Evolutionary conservation across 2,888 invertebrate genomes (phyloP).

Genomic region (Neoascia interrupta): DNA sequence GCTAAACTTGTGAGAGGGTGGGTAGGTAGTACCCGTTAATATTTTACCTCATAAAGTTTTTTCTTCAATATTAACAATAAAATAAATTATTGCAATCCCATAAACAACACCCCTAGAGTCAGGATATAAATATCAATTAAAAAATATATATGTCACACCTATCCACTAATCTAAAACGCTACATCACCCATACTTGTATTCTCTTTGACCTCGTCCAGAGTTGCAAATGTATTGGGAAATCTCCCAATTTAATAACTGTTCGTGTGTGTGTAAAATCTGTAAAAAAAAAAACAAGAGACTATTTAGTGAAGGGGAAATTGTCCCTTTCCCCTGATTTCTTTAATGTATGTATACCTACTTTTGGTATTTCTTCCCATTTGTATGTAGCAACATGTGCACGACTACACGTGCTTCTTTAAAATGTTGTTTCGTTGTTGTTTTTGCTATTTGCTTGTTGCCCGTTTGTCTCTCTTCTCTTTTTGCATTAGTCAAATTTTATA

Average conservation of each 20-base stretch:
- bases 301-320: constrained; percentile 47
- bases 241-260: background rate
- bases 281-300: too few species aligned
- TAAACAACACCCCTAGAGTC: constrained; percentile 11
- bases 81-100: constrained; percentile 52
- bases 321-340: constrained; percentile 10
- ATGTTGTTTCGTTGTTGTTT: constrained; percentile 25
- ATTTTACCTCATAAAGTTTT: constrained; percentile 1
- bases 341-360: too few species aligned
- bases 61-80: constrained; percentile 28
- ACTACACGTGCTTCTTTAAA: constrained; percentile 73
- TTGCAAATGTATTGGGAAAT: constrained; percentile 19
- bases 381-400: constrained; percentile 74
- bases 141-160: constrained; percentile 68
- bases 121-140: constrained; percentile 64
- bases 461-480: constrained; percentile 21
- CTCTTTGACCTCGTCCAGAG: constrained; percentile 63
- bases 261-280: background rate
- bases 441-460: background rate
- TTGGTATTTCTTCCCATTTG: constrained; percentile 13
- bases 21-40: too few species aligned
- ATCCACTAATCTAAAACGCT: background rate
- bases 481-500: constrained; percentile 43
- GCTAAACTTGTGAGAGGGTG: too few species aligned
- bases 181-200: constrained; percentile 31